Conservation (phyloP, 2,888 invertebrate genomes). For the Celastrina argiolus region DNA sequence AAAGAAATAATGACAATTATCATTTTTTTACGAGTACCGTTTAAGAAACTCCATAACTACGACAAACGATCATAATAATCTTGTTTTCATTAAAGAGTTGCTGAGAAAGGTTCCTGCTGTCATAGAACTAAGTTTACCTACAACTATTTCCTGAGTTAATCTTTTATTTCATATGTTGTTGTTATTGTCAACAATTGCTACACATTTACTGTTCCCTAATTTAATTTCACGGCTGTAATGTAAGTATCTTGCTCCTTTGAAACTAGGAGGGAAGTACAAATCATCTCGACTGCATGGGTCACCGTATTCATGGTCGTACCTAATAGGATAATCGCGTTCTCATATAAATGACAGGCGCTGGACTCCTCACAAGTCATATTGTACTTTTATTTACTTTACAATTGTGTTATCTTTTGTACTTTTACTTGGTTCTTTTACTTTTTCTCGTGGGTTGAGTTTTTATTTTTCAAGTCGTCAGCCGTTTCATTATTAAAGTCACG, state of each 20-base stretch:
- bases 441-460: too few relatives aligned
- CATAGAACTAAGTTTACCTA: too few relatives aligned
- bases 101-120: background rate
- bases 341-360: conserved; percentile 31
- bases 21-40: background rate
- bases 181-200: background rate
- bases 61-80: background rate
- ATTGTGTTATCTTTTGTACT: too few relatives aligned
- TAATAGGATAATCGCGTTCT: conserved; percentile 65
- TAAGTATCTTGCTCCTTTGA: conserved; percentile 9
- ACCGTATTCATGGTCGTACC: conserved; percentile 35
- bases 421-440: too few relatives aligned
- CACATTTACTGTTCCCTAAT: background rate
- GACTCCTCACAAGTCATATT: background rate
- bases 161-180: background rate
- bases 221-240: conserved; percentile 8
- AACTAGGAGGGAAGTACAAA: conserved; percentile 25
- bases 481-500: too few relatives aligned
- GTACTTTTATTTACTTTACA: background rate
- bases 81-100: background rate
- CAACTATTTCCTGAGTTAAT: background rate
- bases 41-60: too few relatives aligned
- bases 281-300: conserved; percentile 31
- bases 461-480: too few relatives aligned
- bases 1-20: conserved; percentile 32